A percentile compares a stretch with the other conserved stretches of the same genome.
These are phyloP conservation scores for Poeciliopsis gracilis DNA, from an alignment of 2,797 vertebrate genomes.

Conservation along the genomic window DNA sequence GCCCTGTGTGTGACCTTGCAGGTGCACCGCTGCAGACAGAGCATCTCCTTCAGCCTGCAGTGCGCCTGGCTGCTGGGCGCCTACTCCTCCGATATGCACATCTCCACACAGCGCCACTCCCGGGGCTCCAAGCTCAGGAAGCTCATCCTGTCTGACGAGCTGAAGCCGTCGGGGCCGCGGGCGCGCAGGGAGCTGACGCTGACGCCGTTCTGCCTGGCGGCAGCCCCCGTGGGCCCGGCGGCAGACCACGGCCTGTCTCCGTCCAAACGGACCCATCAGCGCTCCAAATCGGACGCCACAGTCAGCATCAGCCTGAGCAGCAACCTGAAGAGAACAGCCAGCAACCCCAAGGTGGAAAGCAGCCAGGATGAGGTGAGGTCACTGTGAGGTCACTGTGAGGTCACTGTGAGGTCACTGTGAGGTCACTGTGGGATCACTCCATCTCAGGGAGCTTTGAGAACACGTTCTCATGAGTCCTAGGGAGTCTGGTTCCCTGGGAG, in stretches of 20 bases:
- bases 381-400: not conserved
- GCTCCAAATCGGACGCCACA: conserved; percentile 96
- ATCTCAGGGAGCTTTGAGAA: not conserved
- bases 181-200: conserved; percentile 80
- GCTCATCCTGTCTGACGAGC: conserved; percentile 94
- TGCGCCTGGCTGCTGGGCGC: conserved; percentile 94
- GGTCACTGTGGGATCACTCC: not conserved
- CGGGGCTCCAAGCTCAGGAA: conserved; percentile 93
- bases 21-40: conserved; percentile 94
- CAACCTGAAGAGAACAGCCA: conserved; percentile 95
- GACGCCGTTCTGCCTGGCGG: conserved; percentile 77
- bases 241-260: conserved; percentile 87
- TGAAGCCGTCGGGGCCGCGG: conserved; percentile 86
- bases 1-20: conserved; percentile 26
- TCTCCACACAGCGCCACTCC: conserved; percentile 95
- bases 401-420: too few species aligned
- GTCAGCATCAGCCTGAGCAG: conserved; percentile 92
- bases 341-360: conserved; percentile 94
- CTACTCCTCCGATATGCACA: conserved; percentile 98
- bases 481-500: too few species aligned
- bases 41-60: conserved; percentile 92
- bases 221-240: conserved; percentile 47
- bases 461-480: too few species aligned
- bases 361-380: conserved; percentile 90
- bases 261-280: conserved; percentile 95